phyloP scores from a whole-genome alignment of 2,113 vertebrate genomes.

The Gasterosteus aculeatus region DNA sequence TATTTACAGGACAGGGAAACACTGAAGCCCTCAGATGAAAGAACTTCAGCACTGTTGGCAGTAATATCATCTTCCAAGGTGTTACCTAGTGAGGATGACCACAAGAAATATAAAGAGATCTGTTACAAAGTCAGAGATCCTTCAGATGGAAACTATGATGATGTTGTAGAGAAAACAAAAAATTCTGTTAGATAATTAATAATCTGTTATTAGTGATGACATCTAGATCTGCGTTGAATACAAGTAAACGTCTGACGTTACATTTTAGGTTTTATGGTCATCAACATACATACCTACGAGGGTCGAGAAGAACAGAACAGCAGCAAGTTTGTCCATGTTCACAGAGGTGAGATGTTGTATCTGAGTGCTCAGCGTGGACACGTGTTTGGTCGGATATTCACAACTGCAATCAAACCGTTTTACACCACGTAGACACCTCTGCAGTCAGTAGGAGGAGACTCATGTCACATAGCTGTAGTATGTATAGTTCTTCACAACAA shows the following conservation, averaged over 20 bases:
- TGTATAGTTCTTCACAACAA: background rate
- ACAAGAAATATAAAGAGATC: background rate
- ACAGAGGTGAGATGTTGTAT: background rate
- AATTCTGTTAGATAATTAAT: background rate
- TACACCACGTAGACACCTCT: background rate
- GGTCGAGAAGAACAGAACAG: background rate
- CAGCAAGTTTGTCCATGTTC: background rate
- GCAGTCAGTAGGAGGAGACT: background rate
- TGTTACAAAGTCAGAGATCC: background rate
- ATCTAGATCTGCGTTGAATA: background rate
- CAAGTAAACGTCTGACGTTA: background rate
- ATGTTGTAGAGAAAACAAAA: background rate
- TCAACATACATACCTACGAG: background rate
- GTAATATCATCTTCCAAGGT: slow-evolving; percentile 1
- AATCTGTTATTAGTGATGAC: background rate
- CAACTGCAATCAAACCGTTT: background rate
- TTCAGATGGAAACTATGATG: background rate
- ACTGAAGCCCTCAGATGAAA: background rate
- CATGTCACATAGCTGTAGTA: background rate
- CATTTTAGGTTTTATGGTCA: background rate
- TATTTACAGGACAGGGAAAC: background rate
- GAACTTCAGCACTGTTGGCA: background rate
- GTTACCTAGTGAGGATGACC: background rate
- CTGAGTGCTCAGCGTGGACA: background rate
- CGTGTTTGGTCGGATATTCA: background rate